Percentiles rank a stretch among this genome's conserved stretches.
phyloP scores from a whole-genome alignment of 2,797 vertebrate species.

The Carduelis carduelis region DNA sequence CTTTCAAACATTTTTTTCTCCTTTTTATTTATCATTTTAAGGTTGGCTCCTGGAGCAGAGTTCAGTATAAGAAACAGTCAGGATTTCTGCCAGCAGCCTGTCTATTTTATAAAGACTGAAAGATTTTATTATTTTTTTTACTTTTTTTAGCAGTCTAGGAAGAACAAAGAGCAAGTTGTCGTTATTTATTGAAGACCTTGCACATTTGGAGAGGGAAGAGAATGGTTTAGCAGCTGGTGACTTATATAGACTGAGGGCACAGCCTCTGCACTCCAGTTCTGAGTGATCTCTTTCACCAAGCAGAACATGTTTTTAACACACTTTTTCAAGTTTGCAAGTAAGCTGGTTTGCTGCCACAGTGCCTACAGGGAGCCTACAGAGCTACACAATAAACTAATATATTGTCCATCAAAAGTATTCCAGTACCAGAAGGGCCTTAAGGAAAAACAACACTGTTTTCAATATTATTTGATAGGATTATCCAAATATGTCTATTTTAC shows the following conservation, averaged over 20 bases:
- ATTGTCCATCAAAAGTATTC: not conserved
- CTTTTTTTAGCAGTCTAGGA: not conserved
- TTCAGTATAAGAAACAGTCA: not conserved
- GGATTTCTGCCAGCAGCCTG: not conserved
- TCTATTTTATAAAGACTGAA: not conserved
- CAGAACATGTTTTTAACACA: not conserved
- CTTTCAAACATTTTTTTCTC: not conserved
- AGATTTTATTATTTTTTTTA: not conserved
- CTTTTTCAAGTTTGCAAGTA: not conserved
- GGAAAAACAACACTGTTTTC: rapidly evolving
- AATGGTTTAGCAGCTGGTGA: not conserved
- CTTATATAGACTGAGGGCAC: not conserved
- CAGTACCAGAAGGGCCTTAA: not conserved
- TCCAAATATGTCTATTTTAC: not conserved
- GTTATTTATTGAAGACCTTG: not conserved
- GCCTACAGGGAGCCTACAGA: not conserved
- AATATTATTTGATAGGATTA: not conserved
- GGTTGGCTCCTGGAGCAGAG: not conserved
- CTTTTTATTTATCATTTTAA: not conserved
- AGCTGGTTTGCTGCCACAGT: not conserved
- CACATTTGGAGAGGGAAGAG: not conserved
- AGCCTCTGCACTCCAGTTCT: not conserved
- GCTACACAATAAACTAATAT: not conserved
- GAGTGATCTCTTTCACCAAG: not conserved
- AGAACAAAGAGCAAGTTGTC: not conserved